Conservation (phyloP, 92 coral and sea anemone genomes). For the Isaurus tuberculatus region DNA sequence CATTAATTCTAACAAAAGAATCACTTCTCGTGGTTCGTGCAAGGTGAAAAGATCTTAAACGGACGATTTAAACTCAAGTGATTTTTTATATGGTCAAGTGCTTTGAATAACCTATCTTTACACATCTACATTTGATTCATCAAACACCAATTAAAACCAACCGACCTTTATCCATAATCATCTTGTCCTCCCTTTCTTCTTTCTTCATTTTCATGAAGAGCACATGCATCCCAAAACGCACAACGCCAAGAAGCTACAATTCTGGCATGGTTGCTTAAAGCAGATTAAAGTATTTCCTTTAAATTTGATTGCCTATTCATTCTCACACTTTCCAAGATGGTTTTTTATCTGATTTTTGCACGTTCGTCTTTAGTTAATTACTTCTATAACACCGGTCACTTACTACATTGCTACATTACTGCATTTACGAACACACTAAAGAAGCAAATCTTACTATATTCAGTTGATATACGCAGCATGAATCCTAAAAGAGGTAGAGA, state of each 20-base stretch:
- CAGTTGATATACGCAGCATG: constrained; percentile 41
- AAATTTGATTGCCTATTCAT: constrained; percentile 17
- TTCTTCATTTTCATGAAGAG: not conserved
- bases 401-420: not conserved
- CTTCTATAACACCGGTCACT: not conserved
- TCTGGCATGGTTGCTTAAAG: not conserved
- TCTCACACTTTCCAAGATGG: not conserved
- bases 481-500: constrained; percentile 4
- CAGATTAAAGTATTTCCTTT: not conserved
- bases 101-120: constrained; percentile 32
- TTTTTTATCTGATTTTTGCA: constrained; percentile 4
- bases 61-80: constrained; percentile 7
- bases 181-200: not conserved
- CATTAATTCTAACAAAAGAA: not conserved
- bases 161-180: constrained; percentile 42
- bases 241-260: not conserved
- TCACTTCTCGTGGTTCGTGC: not conserved
- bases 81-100: not conserved
- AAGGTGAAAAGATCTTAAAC: constrained; percentile 1
- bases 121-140: constrained; percentile 16
- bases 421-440: constrained; percentile 10
- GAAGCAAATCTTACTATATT: not conserved
- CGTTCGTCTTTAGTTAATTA: constrained; percentile 22
- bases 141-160: constrained; percentile 32
- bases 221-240: not conserved